A percentile compares a stretch with the other conserved stretches of the same genome.
Evolutionary conservation across 2,888 invertebrate species (phyloP).

Genomic region (Acanthosepion esculentum): DNA sequence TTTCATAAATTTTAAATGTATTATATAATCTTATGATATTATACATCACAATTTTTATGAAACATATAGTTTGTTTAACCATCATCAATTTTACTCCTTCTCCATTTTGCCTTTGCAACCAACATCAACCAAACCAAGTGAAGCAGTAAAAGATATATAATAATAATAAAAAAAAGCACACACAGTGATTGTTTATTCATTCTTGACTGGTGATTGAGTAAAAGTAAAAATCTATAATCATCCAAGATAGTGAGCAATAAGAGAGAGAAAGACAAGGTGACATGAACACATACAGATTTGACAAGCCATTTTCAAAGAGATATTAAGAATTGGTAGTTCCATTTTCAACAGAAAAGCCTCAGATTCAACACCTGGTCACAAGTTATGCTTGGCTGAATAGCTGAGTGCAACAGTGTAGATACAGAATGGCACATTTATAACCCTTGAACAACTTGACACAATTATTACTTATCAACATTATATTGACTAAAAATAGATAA

Average conservation of each 20-base stretch:
- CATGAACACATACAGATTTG: neutral
- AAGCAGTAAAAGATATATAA: neutral
- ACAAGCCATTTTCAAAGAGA: neutral
- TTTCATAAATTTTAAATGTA: neutral
- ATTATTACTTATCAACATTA: neutral
- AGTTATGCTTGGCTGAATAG: neutral
- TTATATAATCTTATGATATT: neutral
- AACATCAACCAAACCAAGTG: neutral
- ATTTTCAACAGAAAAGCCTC: neutral
- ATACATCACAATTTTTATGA: neutral
- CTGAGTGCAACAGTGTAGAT: neutral
- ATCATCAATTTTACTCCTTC: neutral
- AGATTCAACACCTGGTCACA: slow-evolving; percentile 8
- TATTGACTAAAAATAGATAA: slow-evolving; percentile 17
- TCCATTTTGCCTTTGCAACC: neutral
- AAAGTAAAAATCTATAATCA: neutral
- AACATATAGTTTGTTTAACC: neutral
- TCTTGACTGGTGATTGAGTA: neutral
- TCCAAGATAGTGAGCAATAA: neutral
- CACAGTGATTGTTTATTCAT: neutral
- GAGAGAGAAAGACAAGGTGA: neutral
- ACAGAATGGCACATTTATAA: neutral
- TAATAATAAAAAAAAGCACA: neutral
- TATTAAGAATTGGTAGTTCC: neutral
- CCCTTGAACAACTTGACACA: slow-evolving; percentile 7